phyloP scores from a whole-genome alignment of 2,888 invertebrate species.

The Acheta domesticus region DNA sequence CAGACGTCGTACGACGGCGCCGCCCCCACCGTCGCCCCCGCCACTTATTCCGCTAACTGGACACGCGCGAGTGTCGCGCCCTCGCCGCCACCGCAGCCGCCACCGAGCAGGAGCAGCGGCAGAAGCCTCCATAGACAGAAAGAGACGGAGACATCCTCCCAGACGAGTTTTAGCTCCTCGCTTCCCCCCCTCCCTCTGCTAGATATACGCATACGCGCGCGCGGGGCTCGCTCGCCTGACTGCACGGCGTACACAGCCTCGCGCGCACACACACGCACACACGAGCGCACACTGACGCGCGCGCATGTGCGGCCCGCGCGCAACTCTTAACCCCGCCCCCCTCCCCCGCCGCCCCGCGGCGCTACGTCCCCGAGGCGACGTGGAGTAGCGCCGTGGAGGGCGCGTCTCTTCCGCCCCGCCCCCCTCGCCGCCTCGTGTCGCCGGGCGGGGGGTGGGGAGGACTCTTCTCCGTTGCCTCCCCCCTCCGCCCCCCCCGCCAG shows the following conservation, averaged over 20 bases:
- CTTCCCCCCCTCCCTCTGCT: no score
- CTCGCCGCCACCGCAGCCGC: no score
- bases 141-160: no score
- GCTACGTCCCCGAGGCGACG: not conserved
- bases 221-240: no score
- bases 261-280: no score
- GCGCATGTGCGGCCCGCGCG: no score
- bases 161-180: no score
- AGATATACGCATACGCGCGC: no score
- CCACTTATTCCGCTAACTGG: conserved; percentile 6
- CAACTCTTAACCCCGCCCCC: not conserved
- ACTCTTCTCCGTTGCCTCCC: not conserved
- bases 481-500: not conserved
- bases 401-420: not conserved
- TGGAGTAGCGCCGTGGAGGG: not conserved
- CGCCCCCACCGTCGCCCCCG: not conserved
- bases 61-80: not conserved
- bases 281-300: no score
- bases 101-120: no score
- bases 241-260: no score
- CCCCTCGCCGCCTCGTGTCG: not conserved
- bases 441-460: not conserved
- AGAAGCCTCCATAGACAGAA: no score
- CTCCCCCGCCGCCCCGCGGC: not conserved
- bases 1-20: not conserved